Conservation (phyloP, 2,888 invertebrate species). For the Andrena fulva region DNA sequence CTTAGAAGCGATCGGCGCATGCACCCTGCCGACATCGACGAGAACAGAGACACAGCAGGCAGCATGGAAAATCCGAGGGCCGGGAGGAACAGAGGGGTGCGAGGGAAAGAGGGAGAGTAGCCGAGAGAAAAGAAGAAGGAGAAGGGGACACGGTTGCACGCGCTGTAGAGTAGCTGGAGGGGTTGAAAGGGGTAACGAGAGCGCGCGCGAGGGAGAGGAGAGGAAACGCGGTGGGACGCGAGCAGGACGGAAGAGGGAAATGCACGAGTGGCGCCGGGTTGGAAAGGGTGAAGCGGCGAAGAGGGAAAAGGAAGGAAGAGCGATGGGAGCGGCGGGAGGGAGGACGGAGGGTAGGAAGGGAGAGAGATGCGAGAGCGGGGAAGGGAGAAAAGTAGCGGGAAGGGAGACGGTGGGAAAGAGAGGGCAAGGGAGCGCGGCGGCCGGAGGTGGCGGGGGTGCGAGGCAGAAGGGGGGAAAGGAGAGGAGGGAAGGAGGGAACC, state of each 20-base stretch:
- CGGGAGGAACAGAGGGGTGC: slow-evolving; percentile 1
- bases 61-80: slow-evolving; percentile 50
- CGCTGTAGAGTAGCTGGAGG: slow-evolving; percentile 48
- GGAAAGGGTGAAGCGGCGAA: slow-evolving; percentile 31
- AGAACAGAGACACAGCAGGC: slow-evolving; percentile 44
- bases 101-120: slow-evolving; percentile 27
- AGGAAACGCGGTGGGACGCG: slow-evolving; percentile 5
- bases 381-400: slow-evolving; percentile 24
- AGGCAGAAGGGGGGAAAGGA: slow-evolving; percentile 36
- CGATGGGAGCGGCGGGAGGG: slow-evolving; percentile 30
- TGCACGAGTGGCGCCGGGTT: slow-evolving; percentile 55
- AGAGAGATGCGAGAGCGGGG: slow-evolving; percentile 37
- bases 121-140: slow-evolving; percentile 23
- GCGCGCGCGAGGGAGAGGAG: slow-evolving; percentile 40
- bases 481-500: slow-evolving; percentile 63
- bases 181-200: slow-evolving; percentile 60
- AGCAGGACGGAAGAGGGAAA: slow-evolving; percentile 63
- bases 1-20: slow-evolving; percentile 71
- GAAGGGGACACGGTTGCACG: slow-evolving; percentile 59
- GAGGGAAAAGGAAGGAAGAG: slow-evolving; percentile 28
- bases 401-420: slow-evolving; percentile 41
- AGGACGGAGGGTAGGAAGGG: slow-evolving; percentile 35
- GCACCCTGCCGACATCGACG: slow-evolving; percentile 66
- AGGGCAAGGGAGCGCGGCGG: slow-evolving; percentile 12
- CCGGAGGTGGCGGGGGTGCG: neutral